Evolutionary conservation across 2,113 vertebrate species (phyloP).

Genomic region (Neolamprologus sp.): DNA sequence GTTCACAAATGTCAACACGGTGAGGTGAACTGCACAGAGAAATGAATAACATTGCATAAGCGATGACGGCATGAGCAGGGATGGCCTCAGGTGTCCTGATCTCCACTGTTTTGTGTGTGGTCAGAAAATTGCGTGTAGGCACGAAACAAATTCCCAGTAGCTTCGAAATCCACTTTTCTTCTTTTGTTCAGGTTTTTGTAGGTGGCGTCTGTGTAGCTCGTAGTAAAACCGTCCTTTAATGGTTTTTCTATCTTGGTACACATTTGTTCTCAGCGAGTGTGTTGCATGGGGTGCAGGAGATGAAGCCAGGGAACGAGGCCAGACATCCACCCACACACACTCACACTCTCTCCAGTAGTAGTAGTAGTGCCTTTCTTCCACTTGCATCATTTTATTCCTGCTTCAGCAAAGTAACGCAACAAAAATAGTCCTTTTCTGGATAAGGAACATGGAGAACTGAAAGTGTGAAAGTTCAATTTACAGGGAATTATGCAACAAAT

Average conservation of each 20-base stretch:
- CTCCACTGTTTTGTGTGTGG: neutral
- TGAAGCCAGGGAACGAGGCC: slow-evolving; percentile 53
- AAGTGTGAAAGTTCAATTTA: neutral
- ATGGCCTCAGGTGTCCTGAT: slow-evolving; percentile 40
- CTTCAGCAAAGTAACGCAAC: slow-evolving; percentile 30
- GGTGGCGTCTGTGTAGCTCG: neutral
- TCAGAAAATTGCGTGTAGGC: neutral
- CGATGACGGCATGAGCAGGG: neutral
- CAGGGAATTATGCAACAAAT: neutral
- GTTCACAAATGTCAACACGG: slow-evolving; percentile 50
- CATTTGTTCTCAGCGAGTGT: slow-evolving; percentile 21
- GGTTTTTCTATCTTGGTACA: slow-evolving; percentile 39
- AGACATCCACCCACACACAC: slow-evolving; percentile 49
- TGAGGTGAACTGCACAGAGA: slow-evolving; percentile 37
- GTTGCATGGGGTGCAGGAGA: slow-evolving; percentile 27
- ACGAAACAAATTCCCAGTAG: neutral
- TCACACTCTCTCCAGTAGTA: slow-evolving; percentile 17
- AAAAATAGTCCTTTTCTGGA: neutral
- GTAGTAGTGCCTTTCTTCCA: slow-evolving; percentile 50
- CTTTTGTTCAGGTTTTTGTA: neutral
- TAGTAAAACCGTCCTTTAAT: slow-evolving; percentile 12
- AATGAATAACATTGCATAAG: slow-evolving; percentile 44
- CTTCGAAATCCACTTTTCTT: neutral
- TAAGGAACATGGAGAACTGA: neutral
- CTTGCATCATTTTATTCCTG: slow-evolving; percentile 51